phyloP scores from a whole-genome alignment of 2,888 invertebrate genomes.

The Polylopha cassiicola region DNA sequence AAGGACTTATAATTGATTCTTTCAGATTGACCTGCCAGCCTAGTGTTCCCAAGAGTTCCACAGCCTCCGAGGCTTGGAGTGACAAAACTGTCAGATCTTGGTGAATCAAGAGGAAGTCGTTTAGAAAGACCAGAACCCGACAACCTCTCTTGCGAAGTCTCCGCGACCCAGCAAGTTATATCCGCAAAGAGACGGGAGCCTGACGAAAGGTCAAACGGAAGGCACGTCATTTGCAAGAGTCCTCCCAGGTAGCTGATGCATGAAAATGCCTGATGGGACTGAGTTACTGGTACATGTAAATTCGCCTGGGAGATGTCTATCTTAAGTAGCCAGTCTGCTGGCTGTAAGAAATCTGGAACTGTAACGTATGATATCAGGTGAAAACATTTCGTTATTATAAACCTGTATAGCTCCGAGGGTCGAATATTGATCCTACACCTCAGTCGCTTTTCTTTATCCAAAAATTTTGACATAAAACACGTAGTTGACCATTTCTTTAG shows the following conservation, averaged over 20 bases:
- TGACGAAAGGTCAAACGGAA: conserved; percentile 16
- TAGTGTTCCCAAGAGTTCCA: no score
- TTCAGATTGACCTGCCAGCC: no score
- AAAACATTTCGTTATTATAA: neutral
- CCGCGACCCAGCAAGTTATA: conserved; percentile 28
- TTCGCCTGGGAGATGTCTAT: conserved; percentile 21
- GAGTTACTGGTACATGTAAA: conserved; percentile 12
- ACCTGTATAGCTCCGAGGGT: neutral
- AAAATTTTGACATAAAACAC: neutral
- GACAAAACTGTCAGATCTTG: no score
- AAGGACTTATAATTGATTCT: no score
- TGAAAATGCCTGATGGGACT: conserved; percentile 9
- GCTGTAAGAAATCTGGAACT: neutral
- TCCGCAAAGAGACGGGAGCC: conserved; percentile 17
- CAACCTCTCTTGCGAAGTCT: no score
- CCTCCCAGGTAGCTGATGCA: conserved; percentile 11
- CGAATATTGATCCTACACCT: neutral
- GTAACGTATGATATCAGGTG: neutral
- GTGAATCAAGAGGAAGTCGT: no score
- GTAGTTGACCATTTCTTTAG: no score
- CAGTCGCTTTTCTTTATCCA: neutral
- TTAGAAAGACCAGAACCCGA: no score
- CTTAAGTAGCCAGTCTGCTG: conserved; percentile 9
- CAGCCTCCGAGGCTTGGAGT: no score
- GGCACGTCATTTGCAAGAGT: conserved; percentile 15